Conservation (phyloP, 1,140 invertebrate species). For the Bicyclus anynana region DNA sequence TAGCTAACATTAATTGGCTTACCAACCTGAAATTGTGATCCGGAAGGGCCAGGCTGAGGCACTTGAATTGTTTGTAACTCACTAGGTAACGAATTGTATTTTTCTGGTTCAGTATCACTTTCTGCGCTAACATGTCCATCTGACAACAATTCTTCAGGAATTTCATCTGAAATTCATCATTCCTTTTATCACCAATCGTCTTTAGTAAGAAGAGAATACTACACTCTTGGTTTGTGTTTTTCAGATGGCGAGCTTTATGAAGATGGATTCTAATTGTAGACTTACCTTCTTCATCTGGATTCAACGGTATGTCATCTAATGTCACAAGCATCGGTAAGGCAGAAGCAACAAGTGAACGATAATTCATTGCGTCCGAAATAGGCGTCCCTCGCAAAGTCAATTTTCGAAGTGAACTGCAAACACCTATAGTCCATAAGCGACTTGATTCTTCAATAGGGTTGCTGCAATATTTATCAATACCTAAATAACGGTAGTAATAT, state of each 20-base stretch:
- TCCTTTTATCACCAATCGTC: not conserved
- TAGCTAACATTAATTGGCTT: too few species aligned
- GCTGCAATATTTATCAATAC: conserved; percentile 29
- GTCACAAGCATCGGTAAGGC: conserved; percentile 52
- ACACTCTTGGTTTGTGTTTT: too few species aligned
- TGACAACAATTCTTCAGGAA: conserved; percentile 10
- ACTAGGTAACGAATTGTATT: not conserved
- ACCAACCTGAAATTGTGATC: conserved; percentile 5
- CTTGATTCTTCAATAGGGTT: conserved; percentile 57
- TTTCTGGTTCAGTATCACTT: conserved; percentile 16
- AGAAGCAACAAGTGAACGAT: conserved; percentile 39
- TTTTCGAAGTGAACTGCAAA: conserved; percentile 51
- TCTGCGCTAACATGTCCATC: conserved; percentile 15
- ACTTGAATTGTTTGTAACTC: conserved; percentile 6
- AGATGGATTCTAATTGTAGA: not conserved
- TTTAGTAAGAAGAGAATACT: not conserved
- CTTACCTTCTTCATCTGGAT: conserved; percentile 45
- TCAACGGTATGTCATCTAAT: conserved; percentile 52
- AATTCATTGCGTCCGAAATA: conserved; percentile 37
- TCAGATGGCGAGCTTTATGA: too few species aligned
- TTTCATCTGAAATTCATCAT: conserved; percentile 15
- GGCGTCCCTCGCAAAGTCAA: conserved; percentile 50
- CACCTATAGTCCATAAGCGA: conserved; percentile 60
- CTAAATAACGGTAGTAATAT: not conserved
- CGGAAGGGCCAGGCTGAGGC: conserved; percentile 35